Evolutionary conservation across 2,888 invertebrate species (phyloP), one percentile per base, ranked within the genome.

Genomic region (Amblyjoppa proteus): DNA sequence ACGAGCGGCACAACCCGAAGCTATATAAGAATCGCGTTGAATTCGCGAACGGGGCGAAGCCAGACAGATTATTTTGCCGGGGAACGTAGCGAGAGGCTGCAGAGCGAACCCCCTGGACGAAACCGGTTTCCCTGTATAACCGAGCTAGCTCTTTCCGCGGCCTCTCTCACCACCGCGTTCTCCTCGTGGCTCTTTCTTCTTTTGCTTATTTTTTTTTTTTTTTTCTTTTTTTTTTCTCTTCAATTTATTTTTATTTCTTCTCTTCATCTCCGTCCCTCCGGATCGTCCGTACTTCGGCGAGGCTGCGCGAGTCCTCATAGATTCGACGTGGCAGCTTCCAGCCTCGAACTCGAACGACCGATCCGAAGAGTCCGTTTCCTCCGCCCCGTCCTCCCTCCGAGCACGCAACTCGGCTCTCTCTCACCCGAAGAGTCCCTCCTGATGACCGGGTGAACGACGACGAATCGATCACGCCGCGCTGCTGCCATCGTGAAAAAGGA

Each of bases 11-110:
- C 38, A 34, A 53, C 41, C 41, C 66, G 31, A 81, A 70, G 77
- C 69, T 85, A 75, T 49, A 71, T 58, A 71, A 78, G 31, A 81
- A 84, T 85, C 71, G 81, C 51, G 74, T 9, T 66, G 82, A 70
- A 79, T 78, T 78, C 13, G 75, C 85, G 75, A 74, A 58, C 85
- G 81, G 88, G 86, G 87, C 86, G 83, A 86, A 88, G 87, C 90
- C 90, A 91, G 91, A 91, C 91, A 89, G 89, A 92, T 91, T 90
- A 89, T 90, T 91, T 89, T 81, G 91, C 88, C 89, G 82, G 81
- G 49, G 78, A 78, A 79, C 75, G 56, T 56, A 58, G 81, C 53
- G 41, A 74, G 89, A 90, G 90, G 89, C 90, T 87, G 90, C 83
- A 89, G 66, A 85, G 66, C 80, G 75, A 86, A 83, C 89, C 89